phyloP scores from a whole-genome alignment of 2,888 invertebrate genomes.

The Ichneumoninae sp. region DNA sequence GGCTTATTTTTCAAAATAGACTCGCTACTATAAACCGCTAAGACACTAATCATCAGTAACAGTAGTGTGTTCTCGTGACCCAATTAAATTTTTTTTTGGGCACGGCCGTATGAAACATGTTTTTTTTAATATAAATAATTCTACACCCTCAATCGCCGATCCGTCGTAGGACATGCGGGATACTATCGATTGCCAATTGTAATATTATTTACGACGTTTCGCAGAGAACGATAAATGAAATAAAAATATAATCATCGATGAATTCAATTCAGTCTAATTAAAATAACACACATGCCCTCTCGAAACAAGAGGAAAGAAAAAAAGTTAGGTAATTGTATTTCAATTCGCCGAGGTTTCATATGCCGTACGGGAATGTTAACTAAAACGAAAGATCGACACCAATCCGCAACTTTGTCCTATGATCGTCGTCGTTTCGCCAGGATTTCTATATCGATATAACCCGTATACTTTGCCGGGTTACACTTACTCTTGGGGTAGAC shows the following conservation, averaged over 20 bases:
- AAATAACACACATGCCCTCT: conserved; percentile 12
- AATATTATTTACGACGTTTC: conserved; percentile 6
- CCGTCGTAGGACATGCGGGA: not conserved
- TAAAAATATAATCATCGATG: not conserved
- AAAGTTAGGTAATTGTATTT: conserved; percentile 22
- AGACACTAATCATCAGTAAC: conserved; percentile 8
- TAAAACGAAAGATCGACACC: conserved; percentile 39
- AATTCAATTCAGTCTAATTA: conserved; percentile 38
- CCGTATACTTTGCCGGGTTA: not conserved
- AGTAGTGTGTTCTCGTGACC: not conserved
- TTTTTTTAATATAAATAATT: not conserved
- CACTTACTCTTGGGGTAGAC: not conserved
- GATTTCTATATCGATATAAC: not conserved
- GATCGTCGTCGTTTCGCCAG: not conserved
- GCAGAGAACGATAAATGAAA: conserved; percentile 3
- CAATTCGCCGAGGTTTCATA: conserved; percentile 36
- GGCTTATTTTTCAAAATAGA: conserved; percentile 13
- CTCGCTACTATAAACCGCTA: not conserved
- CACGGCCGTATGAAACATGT: not conserved
- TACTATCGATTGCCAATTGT: not conserved
- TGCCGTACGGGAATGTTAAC: conserved; percentile 55
- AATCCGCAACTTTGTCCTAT: not conserved
- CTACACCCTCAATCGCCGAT: not conserved
- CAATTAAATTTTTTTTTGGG: conserved; percentile 1
- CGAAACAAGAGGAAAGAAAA: not conserved